Percentiles rank a stretch among this genome's conserved stretches.
These are phyloP conservation scores for Liodrosophila aerea DNA, from an alignment of 2,888 invertebrate genomes.

Conservation along the genomic window DNA sequence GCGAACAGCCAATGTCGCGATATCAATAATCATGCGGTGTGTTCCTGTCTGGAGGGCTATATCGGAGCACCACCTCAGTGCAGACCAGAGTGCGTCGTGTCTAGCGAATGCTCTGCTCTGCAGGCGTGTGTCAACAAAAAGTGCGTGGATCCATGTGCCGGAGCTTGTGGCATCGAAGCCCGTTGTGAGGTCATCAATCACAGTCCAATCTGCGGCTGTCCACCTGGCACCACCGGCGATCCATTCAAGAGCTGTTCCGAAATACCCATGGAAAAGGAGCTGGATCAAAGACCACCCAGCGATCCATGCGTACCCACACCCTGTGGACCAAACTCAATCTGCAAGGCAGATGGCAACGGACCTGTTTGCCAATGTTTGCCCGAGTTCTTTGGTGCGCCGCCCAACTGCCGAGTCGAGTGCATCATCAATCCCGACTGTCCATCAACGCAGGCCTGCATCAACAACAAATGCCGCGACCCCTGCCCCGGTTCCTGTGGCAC, in stretches of 20 bases:
- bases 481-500: conserved; percentile 90
- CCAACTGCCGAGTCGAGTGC: conserved; percentile 92
- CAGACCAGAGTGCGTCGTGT: conserved; percentile 92
- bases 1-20: conserved; percentile 89
- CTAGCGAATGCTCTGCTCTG: conserved; percentile 91
- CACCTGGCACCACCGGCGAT: conserved; percentile 89
- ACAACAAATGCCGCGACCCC: conserved; percentile 91
- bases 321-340: conserved; percentile 92
- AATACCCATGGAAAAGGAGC: conserved; percentile 77
- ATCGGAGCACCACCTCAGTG: conserved; percentile 91
- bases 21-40: conserved; percentile 88
- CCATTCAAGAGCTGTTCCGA: conserved; percentile 88
- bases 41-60: conserved; percentile 90
- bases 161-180: conserved; percentile 90
- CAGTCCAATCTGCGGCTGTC: conserved; percentile 92
- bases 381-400: conserved; percentile 91
- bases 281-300: conserved; percentile 54
- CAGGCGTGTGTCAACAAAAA: conserved; percentile 90
- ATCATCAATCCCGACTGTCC: conserved; percentile 92
- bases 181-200: conserved; percentile 91
- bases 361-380: conserved; percentile 91
- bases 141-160: conserved; percentile 91
- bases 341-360: conserved; percentile 89
- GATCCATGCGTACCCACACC: conserved; percentile 87
- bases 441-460: conserved; percentile 89